Base-by-base conservation (phyloP, 2,888 invertebrate species). In the Rhaphigaster nebulosa region DNA sequence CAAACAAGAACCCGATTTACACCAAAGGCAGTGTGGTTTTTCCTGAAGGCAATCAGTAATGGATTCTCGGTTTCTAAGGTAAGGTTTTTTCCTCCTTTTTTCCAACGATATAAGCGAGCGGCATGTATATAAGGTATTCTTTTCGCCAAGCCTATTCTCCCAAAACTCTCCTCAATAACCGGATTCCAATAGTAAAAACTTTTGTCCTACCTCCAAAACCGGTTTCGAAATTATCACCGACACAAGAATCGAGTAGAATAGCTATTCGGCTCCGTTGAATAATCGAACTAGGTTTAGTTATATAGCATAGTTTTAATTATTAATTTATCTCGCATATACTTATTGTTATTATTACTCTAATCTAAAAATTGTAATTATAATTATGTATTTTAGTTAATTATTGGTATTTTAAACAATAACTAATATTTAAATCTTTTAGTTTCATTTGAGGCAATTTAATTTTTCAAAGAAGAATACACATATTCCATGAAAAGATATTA, bases 121-220 rank as follows among this genome's bases (percentile, higher is more conserved):
- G 45, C n/a, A n/a, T n/a, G 70, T 76, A 76, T 65, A 76, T 76
- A 76, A 76, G 70, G 70, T 45, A 84, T 84, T 50, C 84, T 84
- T 84, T 84, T 84, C 45, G 84, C 84, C 45, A 84, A 45, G 45
- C n/a, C 45, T 45, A 84, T 84, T 45, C 45, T 41, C 41, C 45
- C 84, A 50, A 50, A 84, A 84, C n/a, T 4, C 41, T 84, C n/a
- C 84, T 45, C 84, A 45, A 84, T 45, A 84, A 84, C 84, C 84
- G 84, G 84, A 84, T 84, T 84, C 45, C 84, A 50, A 45, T 84
- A 41, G 84, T 84, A 84, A 84, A 84, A 84, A 41, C 45, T 84
- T 84, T 84, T 84, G 84, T 50, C 84, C 84, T 45, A 50, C 84
- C 84, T 45, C 45, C 45, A 50, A 84, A 84, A 84, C 84, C 84